These are phyloP conservation scores for Aplodontia rufa DNA, from an alignment of 2,113 vertebrate genomes.

Conservation along the genomic window DNA sequence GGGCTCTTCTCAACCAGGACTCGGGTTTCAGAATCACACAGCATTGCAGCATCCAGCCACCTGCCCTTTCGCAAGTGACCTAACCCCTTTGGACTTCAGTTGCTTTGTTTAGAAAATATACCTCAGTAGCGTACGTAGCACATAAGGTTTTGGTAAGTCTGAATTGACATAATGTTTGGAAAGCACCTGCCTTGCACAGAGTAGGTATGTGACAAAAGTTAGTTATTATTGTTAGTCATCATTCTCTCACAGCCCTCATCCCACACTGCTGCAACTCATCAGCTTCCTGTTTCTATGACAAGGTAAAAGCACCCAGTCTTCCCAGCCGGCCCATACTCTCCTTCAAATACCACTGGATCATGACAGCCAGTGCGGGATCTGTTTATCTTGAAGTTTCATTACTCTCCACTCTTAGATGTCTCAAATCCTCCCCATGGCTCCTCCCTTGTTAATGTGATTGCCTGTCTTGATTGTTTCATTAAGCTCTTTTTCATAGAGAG, in stretches of 20 bases:
- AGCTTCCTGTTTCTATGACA: not conserved
- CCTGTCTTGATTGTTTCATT: constrained; percentile 60
- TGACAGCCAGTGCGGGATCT: not conserved
- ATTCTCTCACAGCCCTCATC: not conserved
- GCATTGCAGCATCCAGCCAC: not conserved
- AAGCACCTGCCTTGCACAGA: not conserved
- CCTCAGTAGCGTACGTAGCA: not conserved
- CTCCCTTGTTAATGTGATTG: constrained; percentile 24
- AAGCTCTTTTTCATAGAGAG: constrained; percentile 42
- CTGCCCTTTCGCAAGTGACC: not conserved
- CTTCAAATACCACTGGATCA: not conserved
- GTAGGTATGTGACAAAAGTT: not conserved
- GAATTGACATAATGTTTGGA: not conserved
- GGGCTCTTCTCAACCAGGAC: not conserved
- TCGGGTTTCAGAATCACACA: not conserved
- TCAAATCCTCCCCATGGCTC: not conserved
- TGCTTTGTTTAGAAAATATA: not conserved
- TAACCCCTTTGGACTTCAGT: not conserved
- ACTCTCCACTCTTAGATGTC: not conserved
- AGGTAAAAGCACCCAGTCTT: not conserved
- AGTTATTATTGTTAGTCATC: not conserved
- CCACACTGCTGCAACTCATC: too few relatives aligned
- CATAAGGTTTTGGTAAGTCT: not conserved
- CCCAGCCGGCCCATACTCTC: not conserved
- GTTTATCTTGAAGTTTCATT: not conserved